Evolutionary conservation across 2,113 vertebrate species (phyloP).

Genomic region (Tachysurus vachellii): DNA sequence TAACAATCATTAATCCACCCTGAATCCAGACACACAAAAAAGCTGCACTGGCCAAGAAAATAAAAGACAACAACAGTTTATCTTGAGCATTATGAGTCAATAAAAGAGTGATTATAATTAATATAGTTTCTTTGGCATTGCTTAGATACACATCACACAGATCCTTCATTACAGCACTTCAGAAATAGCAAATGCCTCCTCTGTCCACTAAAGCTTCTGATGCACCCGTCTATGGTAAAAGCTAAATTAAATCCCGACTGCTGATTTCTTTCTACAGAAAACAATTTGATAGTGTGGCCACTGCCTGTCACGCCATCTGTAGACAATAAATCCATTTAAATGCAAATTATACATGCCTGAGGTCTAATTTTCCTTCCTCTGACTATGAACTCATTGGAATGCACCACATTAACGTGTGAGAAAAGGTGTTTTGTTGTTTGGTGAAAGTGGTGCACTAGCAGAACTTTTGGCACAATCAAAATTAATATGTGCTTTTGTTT

Average conservation of each 20-base stretch:
- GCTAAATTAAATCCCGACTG: slow-evolving; percentile 54
- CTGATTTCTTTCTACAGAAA: slow-evolving; percentile 56
- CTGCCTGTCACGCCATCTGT: slow-evolving; percentile 56
- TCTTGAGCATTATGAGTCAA: slow-evolving; percentile 33
- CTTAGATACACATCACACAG: slow-evolving; percentile 51
- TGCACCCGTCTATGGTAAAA: slow-evolving; percentile 17
- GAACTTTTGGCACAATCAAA: slow-evolving; percentile 2
- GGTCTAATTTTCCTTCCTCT: slow-evolving; percentile 51
- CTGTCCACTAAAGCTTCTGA: slow-evolving; percentile 35
- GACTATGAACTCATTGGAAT: slow-evolving; percentile 57
- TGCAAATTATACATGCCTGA: slow-evolving; percentile 67
- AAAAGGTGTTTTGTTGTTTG: slow-evolving; percentile 29
- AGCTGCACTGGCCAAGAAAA: slow-evolving; percentile 13
- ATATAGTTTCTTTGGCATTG: slow-evolving; percentile 20
- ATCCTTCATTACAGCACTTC: slow-evolving; percentile 48
- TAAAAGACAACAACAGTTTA: slow-evolving; percentile 14
- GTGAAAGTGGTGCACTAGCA: background rate
- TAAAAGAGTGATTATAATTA: slow-evolving; percentile 7
- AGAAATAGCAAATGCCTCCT: slow-evolving; percentile 24
- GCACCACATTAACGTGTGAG: slow-evolving; percentile 37
- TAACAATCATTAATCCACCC: slow-evolving; percentile 2
- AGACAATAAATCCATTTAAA: slow-evolving; percentile 71
- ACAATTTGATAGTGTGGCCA: slow-evolving; percentile 59
- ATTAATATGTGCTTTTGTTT: slow-evolving; percentile 4
- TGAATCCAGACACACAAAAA: background rate